phyloP scores from a whole-genome alignment of 1,140 invertebrate genomes.

The Tribolium castaneum region DNA sequence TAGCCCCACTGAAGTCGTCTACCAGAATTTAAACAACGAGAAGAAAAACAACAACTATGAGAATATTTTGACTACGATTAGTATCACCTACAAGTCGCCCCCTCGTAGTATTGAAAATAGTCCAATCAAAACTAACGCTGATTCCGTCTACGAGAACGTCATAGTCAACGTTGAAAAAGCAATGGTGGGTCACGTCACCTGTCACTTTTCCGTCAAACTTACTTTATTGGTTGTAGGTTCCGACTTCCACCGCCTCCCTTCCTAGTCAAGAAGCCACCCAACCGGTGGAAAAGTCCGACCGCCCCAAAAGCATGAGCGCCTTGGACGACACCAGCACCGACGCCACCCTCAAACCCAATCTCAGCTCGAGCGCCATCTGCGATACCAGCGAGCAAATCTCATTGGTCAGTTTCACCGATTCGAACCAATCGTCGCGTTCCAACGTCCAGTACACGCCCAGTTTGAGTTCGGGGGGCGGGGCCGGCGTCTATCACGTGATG shows the following conservation, averaged over 20 bases:
- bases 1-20: conserved; percentile 49
- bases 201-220: not conserved
- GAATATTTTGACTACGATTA: conserved; percentile 70
- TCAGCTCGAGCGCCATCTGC: conserved; percentile 55
- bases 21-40: conserved; percentile 47
- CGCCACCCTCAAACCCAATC: conserved; percentile 46
- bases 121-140: conserved; percentile 51
- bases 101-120: conserved; percentile 59
- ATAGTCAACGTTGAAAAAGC: conserved; percentile 67
- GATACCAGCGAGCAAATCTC: conserved; percentile 55
- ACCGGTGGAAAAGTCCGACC: conserved; percentile 56
- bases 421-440: conserved; percentile 53
- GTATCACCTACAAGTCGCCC: conserved; percentile 74
- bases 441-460: conserved; percentile 57
- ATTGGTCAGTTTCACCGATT: conserved; percentile 52
- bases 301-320: conserved; percentile 61
- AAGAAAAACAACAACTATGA: conserved; percentile 63
- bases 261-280: conserved; percentile 69
- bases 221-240: conserved; percentile 60
- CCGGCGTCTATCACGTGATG: conserved; percentile 50
- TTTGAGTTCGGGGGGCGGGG: conserved; percentile 44
- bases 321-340: conserved; percentile 55
- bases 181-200: not conserved
- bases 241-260: conserved; percentile 66
- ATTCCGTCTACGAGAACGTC: conserved; percentile 68